These are phyloP conservation scores for Neolamprologus fasciatus DNA, from an alignment of 2,113 vertebrate genomes.

Conservation along the genomic window DNA sequence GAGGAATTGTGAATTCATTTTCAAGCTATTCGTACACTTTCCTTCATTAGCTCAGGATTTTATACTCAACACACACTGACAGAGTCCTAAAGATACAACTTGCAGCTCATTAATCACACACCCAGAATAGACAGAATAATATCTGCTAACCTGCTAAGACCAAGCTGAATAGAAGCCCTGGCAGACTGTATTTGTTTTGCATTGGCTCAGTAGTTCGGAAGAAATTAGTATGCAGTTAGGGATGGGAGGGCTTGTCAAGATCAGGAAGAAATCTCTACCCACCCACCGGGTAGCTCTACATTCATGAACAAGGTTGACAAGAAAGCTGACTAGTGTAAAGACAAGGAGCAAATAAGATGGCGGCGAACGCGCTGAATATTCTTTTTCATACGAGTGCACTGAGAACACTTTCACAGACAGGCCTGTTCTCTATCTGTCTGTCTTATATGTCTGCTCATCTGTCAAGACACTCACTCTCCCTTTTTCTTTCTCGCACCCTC, in stretches of 20 bases:
- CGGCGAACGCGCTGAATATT: conserved; percentile 41
- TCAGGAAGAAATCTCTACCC: conserved; percentile 48
- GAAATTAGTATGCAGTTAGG: conserved; percentile 57
- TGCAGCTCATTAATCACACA: conserved; percentile 34
- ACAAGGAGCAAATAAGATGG: conserved; percentile 63
- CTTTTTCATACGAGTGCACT: conserved; percentile 48
- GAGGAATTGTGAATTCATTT: conserved; percentile 8
- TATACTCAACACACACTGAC: background rate
- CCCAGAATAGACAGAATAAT: conserved; percentile 17
- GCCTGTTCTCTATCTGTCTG: conserved; percentile 27
- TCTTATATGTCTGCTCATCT: conserved; percentile 51
- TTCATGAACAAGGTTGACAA: conserved; percentile 62
- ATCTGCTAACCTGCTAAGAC: conserved; percentile 21
- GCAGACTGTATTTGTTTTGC: conserved; percentile 56
- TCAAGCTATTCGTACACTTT: background rate
- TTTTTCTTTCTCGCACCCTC: conserved; percentile 6
- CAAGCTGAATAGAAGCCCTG: conserved; percentile 24
- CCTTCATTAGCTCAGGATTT: conserved; percentile 17
- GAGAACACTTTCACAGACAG: conserved; percentile 39
- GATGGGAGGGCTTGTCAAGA: conserved; percentile 55
- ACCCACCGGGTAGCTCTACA: conserved; percentile 51
- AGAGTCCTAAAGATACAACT: background rate
- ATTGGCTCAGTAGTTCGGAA: conserved; percentile 45
- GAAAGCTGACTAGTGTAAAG: conserved; percentile 62
- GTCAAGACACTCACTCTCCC: conserved; percentile 29